Percentiles rank a stretch among this genome's conserved stretches.
These are phyloP conservation scores for Neoseiulus cucumeris DNA, from an alignment of 1,140 invertebrate genomes.

Conservation along the genomic window DNA sequence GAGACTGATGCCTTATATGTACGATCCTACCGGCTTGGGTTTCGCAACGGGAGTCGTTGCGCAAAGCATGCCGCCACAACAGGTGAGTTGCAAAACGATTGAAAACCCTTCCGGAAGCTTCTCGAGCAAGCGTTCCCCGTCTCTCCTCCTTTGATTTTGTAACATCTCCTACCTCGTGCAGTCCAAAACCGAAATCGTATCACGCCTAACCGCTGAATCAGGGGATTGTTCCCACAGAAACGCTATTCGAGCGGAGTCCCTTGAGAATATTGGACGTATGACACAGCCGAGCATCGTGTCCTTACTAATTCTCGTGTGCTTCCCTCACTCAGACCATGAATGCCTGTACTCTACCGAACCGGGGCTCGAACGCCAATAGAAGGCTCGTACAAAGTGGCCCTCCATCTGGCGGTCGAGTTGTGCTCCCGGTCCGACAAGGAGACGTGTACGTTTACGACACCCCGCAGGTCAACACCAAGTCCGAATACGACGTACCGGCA, in stretches of 20 bases:
- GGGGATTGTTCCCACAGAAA: no score
- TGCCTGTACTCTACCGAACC: neutral
- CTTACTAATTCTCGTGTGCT: conserved; percentile 21
- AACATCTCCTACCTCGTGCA: no score
- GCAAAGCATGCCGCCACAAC: conserved; percentile 27
- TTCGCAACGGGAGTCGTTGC: conserved; percentile 24
- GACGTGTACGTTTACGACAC: conserved; percentile 51
- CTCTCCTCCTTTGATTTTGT: no score
- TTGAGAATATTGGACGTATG: no score
- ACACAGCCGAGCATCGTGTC: conserved; percentile 17
- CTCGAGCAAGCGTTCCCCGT: no score
- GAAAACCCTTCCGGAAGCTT: no score
- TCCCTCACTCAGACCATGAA: neutral
- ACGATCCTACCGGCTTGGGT: conserved; percentile 36
- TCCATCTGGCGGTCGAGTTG: conserved; percentile 36
- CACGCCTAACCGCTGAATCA: no score
- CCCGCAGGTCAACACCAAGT: conserved; percentile 23
- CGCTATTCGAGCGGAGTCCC: no score
- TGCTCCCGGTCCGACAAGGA: conserved; percentile 48
- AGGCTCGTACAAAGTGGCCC: neutral
- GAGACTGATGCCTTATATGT: conserved; percentile 58
- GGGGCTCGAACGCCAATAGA: conserved; percentile 11
- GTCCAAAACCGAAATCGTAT: no score
- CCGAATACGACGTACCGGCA: conserved; percentile 3
- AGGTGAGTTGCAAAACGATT: no score